Conservation (phyloP, 2,113 vertebrate genomes). For the Apteryx mantelli region DNA sequence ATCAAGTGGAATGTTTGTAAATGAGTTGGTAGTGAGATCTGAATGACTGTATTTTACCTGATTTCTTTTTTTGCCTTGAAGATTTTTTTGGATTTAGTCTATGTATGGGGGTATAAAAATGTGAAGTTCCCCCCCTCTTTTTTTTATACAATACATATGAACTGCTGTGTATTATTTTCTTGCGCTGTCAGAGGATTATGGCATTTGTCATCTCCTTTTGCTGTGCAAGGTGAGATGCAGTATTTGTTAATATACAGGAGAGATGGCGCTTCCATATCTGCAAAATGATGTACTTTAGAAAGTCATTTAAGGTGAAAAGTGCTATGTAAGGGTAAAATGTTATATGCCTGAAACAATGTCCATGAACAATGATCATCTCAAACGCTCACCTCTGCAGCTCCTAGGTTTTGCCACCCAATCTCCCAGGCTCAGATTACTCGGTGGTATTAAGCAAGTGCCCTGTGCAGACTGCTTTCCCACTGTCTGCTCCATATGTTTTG, state of each 20-base stretch:
- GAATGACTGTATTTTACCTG: background rate
- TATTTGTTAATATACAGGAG: slow-evolving; percentile 1
- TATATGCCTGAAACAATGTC: background rate
- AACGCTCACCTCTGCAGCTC: background rate
- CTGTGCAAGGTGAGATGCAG: background rate
- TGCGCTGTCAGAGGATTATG: background rate
- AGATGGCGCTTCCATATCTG: background rate
- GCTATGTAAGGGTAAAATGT: background rate
- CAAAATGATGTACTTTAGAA: background rate
- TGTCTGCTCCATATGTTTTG: background rate
- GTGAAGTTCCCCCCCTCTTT: rapidly evolving
- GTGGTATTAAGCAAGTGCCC: background rate
- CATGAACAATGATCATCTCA: background rate
- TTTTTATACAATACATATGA: rapidly evolving
- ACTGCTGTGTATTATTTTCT: background rate
- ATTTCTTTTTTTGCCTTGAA: background rate
- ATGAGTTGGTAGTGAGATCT: background rate
- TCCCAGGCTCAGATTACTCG: background rate
- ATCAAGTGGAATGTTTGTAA: background rate
- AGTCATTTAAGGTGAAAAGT: slow-evolving; percentile 27
- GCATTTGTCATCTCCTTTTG: background rate
- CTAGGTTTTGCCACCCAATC: background rate
- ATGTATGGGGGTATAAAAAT: rapidly evolving
- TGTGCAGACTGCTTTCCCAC: background rate
- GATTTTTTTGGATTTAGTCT: background rate